A percentile compares a stretch with the other conserved stretches of the same genome.
Conservation (phyloP, 2,888 invertebrate genomes). For the Pemphredon lugubris region DNA sequence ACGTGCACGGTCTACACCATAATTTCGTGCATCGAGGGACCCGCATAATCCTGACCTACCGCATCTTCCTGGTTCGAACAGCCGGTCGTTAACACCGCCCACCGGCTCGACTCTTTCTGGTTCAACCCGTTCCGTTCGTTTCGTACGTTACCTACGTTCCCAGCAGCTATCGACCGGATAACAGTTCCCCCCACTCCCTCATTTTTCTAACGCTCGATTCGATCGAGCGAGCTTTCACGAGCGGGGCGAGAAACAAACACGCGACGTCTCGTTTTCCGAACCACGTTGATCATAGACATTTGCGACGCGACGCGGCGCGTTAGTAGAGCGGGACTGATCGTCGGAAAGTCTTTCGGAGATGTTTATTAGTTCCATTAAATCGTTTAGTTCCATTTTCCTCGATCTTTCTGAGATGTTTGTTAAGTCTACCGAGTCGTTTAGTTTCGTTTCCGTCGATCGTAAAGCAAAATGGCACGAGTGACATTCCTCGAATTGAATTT, state of each 20-base stretch:
- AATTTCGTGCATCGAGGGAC: conserved; percentile 53
- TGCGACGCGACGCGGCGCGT: background rate
- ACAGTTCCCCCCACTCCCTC: background rate
- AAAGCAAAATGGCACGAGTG: no score
- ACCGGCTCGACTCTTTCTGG: conserved; percentile 59
- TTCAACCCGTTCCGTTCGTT: conserved; percentile 55
- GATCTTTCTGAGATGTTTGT: no score
- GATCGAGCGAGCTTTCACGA: background rate
- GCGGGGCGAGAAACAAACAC: background rate
- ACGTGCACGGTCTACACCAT: conserved; percentile 11
- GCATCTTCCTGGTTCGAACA: conserved; percentile 64
- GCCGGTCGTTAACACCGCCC: conserved; percentile 68
- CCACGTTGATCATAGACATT: background rate
- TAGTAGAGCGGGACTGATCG: conserved; percentile 8
- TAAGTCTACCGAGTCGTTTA: no score
- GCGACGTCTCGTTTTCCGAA: background rate
- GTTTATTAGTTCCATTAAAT: background rate
- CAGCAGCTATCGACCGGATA: conserved; percentile 21
- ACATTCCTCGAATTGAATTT: no score
- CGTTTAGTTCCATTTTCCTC: no score
- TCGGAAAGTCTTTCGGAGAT: background rate
- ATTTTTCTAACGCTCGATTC: conserved; percentile 16
- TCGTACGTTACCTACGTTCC: background rate
- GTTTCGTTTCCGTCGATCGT: background rate
- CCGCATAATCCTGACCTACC: conserved; percentile 69